phyloP scores from a whole-genome alignment of 2,797 vertebrate species.

The Orientallactaga sibirica region DNA sequence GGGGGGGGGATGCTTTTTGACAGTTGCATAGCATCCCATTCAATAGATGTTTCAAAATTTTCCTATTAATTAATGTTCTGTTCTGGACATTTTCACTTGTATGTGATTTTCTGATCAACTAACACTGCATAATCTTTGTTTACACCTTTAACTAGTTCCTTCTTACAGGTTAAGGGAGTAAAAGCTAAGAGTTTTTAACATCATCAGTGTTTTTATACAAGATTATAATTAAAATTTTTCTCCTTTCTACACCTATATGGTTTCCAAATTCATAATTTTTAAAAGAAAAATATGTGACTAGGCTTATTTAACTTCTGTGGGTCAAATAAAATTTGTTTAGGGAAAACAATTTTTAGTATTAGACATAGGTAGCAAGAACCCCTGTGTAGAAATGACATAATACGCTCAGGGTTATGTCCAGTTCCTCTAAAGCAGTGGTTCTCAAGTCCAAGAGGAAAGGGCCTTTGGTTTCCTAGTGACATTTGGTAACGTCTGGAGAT shows the following conservation, averaged over 20 bases:
- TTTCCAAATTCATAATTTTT: constrained; percentile 25
- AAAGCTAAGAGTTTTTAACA: constrained; percentile 6
- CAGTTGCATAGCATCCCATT: not conserved
- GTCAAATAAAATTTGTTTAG: not conserved
- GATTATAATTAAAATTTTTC: not conserved
- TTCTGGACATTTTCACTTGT: constrained; percentile 10
- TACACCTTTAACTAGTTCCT: not conserved
- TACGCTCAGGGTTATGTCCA: not conserved
- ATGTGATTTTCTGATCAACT: constrained; percentile 1
- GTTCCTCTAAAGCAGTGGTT: not conserved
- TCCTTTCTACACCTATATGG: not conserved
- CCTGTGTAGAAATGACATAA: not conserved
- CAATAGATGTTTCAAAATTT: not conserved
- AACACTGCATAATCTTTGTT: not conserved
- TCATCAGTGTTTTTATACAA: not conserved
- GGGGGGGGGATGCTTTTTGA: not conserved
- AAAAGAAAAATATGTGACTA: not conserved
- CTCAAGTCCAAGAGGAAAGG: not conserved
- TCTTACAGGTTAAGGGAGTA: not conserved
- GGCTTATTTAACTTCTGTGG: not conserved
- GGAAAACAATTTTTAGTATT: not conserved
- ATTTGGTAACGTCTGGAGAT: not conserved
- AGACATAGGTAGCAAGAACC: not conserved
- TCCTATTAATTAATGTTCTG: not conserved
- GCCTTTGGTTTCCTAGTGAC: not conserved